Percentiles rank a stretch among this genome's conserved stretches.
These are phyloP conservation scores for Neodon shergylaensis DNA, from an alignment of 2,113 vertebrate genomes.

Conservation along the genomic window DNA sequence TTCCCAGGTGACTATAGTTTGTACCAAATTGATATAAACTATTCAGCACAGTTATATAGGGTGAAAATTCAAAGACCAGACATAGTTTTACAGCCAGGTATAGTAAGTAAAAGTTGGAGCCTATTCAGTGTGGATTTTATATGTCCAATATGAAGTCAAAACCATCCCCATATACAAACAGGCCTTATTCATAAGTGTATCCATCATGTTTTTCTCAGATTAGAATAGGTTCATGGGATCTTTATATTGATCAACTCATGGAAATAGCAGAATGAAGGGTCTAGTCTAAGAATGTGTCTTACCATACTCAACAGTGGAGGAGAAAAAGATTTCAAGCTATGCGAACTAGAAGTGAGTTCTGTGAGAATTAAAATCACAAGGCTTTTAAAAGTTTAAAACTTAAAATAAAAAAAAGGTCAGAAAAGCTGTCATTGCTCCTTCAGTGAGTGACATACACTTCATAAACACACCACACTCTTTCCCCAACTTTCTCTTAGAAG, in stretches of 20 bases:
- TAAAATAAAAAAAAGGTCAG: background rate
- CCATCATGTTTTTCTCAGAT: background rate
- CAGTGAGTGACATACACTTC: background rate
- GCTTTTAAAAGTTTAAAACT: background rate
- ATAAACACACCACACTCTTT: background rate
- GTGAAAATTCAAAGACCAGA: background rate
- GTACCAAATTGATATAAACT: background rate
- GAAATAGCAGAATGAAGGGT: background rate
- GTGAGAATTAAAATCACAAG: conserved; percentile 31
- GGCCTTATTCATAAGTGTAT: background rate
- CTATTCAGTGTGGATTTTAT: background rate
- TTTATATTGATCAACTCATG: background rate
- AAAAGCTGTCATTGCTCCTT: background rate
- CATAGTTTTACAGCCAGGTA: background rate
- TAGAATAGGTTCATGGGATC: background rate
- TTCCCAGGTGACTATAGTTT: background rate
- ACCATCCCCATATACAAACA: background rate
- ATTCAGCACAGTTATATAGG: background rate
- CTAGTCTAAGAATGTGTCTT: background rate
- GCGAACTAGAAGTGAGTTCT: background rate
- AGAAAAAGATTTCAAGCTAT: background rate
- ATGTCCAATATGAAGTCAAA: background rate
- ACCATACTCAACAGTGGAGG: background rate
- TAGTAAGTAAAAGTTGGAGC: background rate
- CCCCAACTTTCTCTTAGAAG: background rate